These are phyloP conservation scores for Leguminivora glycinivorella DNA, from an alignment of 1,140 invertebrate genomes.

Conservation along the genomic window DNA sequence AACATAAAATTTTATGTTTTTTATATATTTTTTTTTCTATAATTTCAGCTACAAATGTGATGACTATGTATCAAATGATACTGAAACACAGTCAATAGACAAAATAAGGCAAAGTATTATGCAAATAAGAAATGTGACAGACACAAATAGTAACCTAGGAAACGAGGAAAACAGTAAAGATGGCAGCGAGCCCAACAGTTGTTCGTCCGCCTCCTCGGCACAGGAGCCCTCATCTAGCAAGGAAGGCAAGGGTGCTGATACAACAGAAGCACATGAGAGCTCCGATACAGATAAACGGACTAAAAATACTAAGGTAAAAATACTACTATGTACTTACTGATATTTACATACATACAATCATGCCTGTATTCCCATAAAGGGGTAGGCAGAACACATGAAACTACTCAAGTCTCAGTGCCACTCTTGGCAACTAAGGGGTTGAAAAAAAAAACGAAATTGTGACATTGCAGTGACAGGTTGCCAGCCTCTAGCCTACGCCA, in stretches of 20 bases:
- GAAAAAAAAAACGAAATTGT: too few species aligned
- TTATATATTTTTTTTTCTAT: too few species aligned
- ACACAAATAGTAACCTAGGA: constrained; percentile 46
- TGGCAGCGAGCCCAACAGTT: constrained; percentile 43
- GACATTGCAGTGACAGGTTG: too few species aligned
- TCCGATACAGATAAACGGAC: neutral
- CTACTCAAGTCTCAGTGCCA: too few species aligned
- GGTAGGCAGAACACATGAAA: too few species aligned
- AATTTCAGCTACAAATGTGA: constrained; percentile 88
- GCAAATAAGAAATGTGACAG: constrained; percentile 58
- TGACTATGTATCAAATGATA: constrained; percentile 89
- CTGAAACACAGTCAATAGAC: constrained; percentile 81
- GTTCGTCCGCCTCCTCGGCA: constrained; percentile 40
- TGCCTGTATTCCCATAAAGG: too few species aligned
- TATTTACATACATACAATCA: too few species aligned
- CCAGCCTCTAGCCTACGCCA: too few species aligned
- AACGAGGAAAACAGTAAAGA: constrained; percentile 53
- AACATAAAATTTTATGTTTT: too few species aligned
- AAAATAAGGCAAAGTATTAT: constrained; percentile 81
- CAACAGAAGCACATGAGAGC: constrained; percentile 32
- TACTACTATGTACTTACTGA: too few species aligned
- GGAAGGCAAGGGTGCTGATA: constrained; percentile 49
- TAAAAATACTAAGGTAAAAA: constrained; percentile 23
- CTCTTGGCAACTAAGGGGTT: too few species aligned
- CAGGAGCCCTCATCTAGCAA: constrained; percentile 45